These are phyloP conservation scores for Xiphophorus birchmanni DNA, from an alignment of 2,797 vertebrate genomes.

Conservation along the genomic window DNA sequence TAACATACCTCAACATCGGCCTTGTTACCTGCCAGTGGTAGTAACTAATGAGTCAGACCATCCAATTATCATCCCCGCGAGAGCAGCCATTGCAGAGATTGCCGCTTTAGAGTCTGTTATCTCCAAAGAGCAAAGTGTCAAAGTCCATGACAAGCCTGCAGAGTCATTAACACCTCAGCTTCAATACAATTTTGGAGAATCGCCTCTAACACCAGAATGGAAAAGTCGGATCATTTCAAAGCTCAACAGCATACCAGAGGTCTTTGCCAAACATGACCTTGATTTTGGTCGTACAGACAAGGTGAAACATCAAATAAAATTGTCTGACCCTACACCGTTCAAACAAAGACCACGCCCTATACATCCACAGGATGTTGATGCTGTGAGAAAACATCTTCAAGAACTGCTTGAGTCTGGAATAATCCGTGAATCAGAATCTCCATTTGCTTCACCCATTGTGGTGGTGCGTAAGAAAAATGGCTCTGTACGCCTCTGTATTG, in stretches of 20 bases:
- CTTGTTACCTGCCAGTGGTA: slow-evolving; percentile 4
- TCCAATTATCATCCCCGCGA: not conserved
- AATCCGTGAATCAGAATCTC: not conserved
- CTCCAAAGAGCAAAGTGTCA: not conserved
- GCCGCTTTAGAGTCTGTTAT: not conserved
- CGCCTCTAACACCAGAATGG: not conserved
- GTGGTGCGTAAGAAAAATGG: too few species aligned
- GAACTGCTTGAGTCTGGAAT: not conserved
- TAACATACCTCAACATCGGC: not conserved
- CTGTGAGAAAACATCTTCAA: not conserved
- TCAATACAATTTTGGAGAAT: not conserved
- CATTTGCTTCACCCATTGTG: not conserved
- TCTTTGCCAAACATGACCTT: not conserved
- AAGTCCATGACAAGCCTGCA: not conserved
- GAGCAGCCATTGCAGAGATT: not conserved
- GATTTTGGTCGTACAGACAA: not conserved
- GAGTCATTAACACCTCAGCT: not conserved
- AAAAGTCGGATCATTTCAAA: not conserved
- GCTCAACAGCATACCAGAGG: not conserved
- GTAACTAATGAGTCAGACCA: not conserved
- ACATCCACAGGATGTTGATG: not conserved
- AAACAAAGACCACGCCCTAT: not conserved
- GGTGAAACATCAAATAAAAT: not conserved
- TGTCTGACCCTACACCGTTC: not conserved
- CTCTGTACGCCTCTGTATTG: too few species aligned